These are phyloP conservation scores for Solenopsis fugax DNA, from an alignment of 1,140 invertebrate species.

Conservation along the genomic window DNA sequence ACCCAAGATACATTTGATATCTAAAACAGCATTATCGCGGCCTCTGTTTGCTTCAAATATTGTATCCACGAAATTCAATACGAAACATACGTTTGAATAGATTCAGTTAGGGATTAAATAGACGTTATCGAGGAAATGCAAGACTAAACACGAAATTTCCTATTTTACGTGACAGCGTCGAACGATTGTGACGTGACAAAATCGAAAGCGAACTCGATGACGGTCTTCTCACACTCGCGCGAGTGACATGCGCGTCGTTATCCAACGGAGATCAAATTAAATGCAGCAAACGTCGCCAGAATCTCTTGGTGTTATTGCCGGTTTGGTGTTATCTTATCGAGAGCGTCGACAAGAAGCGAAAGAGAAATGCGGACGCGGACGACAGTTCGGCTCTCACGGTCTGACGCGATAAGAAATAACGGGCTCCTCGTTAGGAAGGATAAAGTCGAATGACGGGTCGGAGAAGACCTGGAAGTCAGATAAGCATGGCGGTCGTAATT, in stretches of 20 bases:
- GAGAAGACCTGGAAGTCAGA: slow-evolving; percentile 14
- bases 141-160: not conserved
- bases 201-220: not conserved
- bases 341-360: slow-evolving; percentile 28
- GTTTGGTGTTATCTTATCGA: slow-evolving; percentile 46
- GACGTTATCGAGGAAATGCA: not conserved
- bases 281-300: slow-evolving; percentile 39
- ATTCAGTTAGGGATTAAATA: not conserved
- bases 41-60: slow-evolving; percentile 20
- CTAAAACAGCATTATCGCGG: not conserved
- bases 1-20: not conserved
- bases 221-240: not conserved
- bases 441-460: slow-evolving; percentile 34
- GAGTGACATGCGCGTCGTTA: slow-evolving; percentile 12
- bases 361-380: slow-evolving; percentile 40
- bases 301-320: slow-evolving; percentile 44
- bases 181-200: not conserved
- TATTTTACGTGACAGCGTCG: not conserved
- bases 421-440: slow-evolving; percentile 41
- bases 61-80: not conserved
- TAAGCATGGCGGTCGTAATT: slow-evolving; percentile 46
- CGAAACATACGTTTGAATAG: not conserved
- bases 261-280: slow-evolving; percentile 61
- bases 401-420: slow-evolving; percentile 46
- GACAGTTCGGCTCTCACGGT: slow-evolving; percentile 31